phyloP scores from a whole-genome alignment of 2,113 vertebrate genomes.

The Melanerpes aurifrons region DNA sequence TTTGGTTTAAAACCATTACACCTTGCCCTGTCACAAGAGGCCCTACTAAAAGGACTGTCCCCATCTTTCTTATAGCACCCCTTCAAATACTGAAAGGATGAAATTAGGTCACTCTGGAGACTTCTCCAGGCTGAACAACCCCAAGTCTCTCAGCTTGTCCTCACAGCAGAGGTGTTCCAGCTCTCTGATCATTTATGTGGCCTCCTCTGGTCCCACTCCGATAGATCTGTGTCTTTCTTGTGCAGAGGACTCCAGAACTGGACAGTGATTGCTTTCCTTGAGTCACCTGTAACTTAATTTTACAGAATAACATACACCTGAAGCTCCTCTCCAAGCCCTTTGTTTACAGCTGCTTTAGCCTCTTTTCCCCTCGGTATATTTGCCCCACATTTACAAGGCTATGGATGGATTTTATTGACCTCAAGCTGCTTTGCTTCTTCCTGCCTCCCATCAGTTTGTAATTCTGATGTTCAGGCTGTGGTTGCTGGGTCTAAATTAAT shows the following conservation, averaged over 20 bases:
- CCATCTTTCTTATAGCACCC: neutral
- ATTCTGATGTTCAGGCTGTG: neutral
- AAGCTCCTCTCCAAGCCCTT: neutral
- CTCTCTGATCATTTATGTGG: neutral
- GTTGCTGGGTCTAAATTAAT: neutral
- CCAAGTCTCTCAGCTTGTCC: neutral
- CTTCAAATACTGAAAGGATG: neutral
- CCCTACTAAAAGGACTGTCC: neutral
- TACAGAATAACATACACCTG: neutral
- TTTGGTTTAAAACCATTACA: neutral
- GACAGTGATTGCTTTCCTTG: neutral
- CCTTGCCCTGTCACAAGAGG: neutral
- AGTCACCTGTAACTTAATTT: neutral
- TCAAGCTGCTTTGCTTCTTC: neutral
- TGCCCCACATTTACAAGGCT: neutral
- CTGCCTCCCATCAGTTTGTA: neutral
- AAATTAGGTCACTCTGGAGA: neutral
- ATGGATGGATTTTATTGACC: neutral
- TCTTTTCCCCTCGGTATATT: rapidly evolving
- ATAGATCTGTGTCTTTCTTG: neutral
- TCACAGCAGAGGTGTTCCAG: neutral
- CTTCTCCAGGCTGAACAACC: neutral
- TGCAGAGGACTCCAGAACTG: neutral
- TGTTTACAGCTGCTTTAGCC: neutral
- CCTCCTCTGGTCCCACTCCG: neutral